Conservation (phyloP, 2,797 vertebrate genomes). For the Phyllotis vaccarum region DNA sequence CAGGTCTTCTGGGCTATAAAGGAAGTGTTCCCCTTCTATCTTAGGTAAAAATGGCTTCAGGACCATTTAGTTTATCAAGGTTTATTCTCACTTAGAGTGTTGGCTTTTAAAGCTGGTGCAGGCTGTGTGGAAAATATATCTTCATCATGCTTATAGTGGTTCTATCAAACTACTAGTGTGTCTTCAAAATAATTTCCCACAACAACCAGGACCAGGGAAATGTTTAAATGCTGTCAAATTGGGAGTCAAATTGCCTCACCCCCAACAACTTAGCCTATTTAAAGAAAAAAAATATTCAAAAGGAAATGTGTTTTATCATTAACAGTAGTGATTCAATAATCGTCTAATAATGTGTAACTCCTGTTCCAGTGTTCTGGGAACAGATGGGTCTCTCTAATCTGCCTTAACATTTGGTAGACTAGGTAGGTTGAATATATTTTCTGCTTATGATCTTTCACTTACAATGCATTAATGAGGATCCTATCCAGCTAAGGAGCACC, state of each 20-base stretch:
- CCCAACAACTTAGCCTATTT: not conserved
- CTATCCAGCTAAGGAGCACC: not conserved
- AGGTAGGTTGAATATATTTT: not conserved
- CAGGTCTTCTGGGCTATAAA: not conserved
- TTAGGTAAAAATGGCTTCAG: not conserved
- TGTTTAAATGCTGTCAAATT: not conserved
- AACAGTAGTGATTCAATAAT: not conserved
- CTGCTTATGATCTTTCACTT: not conserved
- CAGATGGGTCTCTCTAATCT: not conserved
- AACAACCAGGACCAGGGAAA: not conserved
- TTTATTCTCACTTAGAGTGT: not conserved
- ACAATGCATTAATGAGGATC: not conserved
- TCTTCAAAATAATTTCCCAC: not conserved
- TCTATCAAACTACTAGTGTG: not conserved
- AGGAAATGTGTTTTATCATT: not conserved
- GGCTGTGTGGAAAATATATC: not conserved
- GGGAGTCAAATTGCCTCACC: not conserved
- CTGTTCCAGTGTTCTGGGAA: not conserved
- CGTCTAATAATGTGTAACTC: not conserved
- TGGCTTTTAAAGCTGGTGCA: not conserved
- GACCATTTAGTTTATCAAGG: not conserved
- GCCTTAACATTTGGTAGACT: not conserved
- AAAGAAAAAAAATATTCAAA: not conserved
- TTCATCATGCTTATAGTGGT: not conserved
- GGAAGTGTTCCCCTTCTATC: not conserved